Conservation (phyloP, 2,888 invertebrate genomes). For the Lasioglossum malachurum region DNA sequence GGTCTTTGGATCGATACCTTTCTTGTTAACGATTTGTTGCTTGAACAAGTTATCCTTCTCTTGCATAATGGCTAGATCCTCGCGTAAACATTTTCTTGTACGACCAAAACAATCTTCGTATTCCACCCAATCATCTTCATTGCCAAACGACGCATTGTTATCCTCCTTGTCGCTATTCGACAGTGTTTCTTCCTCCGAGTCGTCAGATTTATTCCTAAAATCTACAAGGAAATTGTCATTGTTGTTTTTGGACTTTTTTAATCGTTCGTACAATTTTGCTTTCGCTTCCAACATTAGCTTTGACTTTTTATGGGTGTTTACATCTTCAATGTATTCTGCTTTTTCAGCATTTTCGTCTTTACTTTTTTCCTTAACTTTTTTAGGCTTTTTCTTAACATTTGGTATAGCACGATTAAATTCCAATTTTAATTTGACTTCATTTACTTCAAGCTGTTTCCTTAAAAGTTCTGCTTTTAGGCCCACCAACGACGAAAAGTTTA, state of each 20-base stretch:
- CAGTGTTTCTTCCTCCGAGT: conserved; percentile 73
- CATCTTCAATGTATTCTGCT: conserved; percentile 76
- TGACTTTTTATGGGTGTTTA: conserved; percentile 81
- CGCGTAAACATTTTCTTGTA: conserved; percentile 92
- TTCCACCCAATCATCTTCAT: conserved; percentile 90
- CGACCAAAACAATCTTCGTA: conserved; percentile 95
- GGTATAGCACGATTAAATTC: conserved; percentile 55
- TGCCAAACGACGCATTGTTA: conserved; percentile 65
- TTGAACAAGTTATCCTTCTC: conserved; percentile 87
- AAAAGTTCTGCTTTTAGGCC: conserved; percentile 95
- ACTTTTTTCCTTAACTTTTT: conserved; percentile 82
- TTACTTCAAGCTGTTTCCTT: conserved; percentile 94
- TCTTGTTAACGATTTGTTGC: conserved; percentile 70
- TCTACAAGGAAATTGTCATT: conserved; percentile 80
- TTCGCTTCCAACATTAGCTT: conserved; percentile 83
- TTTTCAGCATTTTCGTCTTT: conserved; percentile 68
- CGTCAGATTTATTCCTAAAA: conserved; percentile 78
- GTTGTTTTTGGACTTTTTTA: conserved; percentile 77
- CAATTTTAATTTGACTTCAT: conserved; percentile 87
- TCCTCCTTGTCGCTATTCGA: conserved; percentile 69
- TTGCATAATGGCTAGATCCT: conserved; percentile 90
- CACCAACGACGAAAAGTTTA: conserved; percentile 86
- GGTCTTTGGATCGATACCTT: conserved; percentile 15
- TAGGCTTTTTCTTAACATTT: conserved; percentile 73
- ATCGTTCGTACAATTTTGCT: conserved; percentile 78